Evolutionary conservation across 2,113 vertebrate species (phyloP), one percentile per base, ranked within the genome.

Genomic region (Pachypanchax playfairii): DNA sequence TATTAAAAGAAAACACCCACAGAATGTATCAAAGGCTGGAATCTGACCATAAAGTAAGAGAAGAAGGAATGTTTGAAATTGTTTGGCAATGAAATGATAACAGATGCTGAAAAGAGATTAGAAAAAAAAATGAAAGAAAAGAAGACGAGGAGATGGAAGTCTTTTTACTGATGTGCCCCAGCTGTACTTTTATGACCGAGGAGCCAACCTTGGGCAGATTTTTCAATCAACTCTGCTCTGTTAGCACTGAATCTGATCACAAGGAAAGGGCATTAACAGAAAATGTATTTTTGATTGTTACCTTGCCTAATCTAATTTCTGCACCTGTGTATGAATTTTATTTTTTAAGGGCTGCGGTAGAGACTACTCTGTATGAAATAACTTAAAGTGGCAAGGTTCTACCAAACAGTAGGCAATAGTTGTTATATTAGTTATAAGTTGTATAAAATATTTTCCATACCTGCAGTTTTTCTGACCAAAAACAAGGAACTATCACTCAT

Each of bases 1-100:
- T 72, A 70, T 65, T 56, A 59, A 73, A 82, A 75, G 69, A 70
- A 71, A 84, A 75, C 61, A 64, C 65, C 56, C 72, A 79, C 67
- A 38, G 43, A 79, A 81, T 58, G 44, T 65, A 83, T 86, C 71
- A 87, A 83, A 78, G 50, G 43, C 47, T 62, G 53, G 46, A 79
- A 76, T 79, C 59, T 77, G 64, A 78, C 56, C 66, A 58, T 31
- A 12, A 65, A 73, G 71, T 41, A 55, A 46, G 9, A 60, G 44
- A 65, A 76, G 54, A 80, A 77, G 73, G 56, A 57, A 77, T 75
- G 56, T 70, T 72, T 65, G 54, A 79, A 81, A 84, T 71, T 2
- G 8, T 77, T 85, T 83, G 79, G 73, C 85, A 87, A 69, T 88
- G 84, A 80, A 84, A 82, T 78, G 46, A 80, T 77, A 85, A 87